A percentile compares a stretch with the other conserved stretches of the same genome.
Evolutionary conservation across 2,797 vertebrate species (phyloP).

Genomic region (Clangula hyemalis): DNA sequence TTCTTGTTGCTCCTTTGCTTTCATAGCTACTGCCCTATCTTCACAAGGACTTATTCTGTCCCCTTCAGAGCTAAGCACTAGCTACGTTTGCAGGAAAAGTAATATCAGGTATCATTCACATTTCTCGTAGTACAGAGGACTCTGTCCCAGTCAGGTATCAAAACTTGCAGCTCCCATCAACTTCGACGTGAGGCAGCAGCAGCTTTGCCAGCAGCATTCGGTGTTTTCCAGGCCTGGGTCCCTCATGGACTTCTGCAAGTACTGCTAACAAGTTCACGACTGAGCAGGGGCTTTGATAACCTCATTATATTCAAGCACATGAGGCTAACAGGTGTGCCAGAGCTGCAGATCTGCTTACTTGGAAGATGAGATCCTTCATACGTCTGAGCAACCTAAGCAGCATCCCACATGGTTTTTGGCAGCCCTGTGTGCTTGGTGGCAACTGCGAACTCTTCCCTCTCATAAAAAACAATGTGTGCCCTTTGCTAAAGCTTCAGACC

Average conservation of each 20-base stretch:
- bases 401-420: background rate
- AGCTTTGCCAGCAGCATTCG: background rate
- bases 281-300: background rate
- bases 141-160: background rate
- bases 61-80: background rate
- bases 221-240: background rate
- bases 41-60: background rate
- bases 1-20: background rate
- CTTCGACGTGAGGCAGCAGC: fast-evolving
- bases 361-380: background rate
- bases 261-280: background rate
- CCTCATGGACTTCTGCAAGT: background rate
- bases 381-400: background rate
- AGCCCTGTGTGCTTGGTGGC: background rate
- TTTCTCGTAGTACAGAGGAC: background rate
- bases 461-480: background rate
- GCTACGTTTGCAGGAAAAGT: background rate
- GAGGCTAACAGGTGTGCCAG: background rate
- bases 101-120: background rate
- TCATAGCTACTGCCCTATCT: background rate
- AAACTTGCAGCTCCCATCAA: background rate
- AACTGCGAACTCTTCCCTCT: background rate
- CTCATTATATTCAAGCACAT: background rate
- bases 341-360: background rate
- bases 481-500: background rate